Conservation (phyloP, 1,140 invertebrate species). For the Drosophila tropicalis region DNA sequence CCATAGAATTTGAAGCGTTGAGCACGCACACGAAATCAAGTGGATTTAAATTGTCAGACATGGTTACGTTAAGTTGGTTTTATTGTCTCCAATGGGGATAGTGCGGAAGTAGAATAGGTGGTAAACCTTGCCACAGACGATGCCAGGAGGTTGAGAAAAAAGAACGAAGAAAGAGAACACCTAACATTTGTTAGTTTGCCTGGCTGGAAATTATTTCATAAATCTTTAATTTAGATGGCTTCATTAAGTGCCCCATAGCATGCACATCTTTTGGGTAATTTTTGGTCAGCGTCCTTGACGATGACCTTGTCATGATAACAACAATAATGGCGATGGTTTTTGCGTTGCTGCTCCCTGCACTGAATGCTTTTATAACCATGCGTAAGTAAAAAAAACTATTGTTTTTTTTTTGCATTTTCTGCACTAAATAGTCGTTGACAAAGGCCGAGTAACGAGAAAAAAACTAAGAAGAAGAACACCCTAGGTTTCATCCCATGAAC, state of each 20-base stretch:
- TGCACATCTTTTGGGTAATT: background rate
- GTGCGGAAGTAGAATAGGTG: background rate
- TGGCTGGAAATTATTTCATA: conserved; percentile 60
- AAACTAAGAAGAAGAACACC: conserved; percentile 18
- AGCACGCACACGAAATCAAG: conserved; percentile 76
- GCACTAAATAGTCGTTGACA: conserved; percentile 74
- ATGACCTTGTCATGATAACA: conserved; percentile 58
- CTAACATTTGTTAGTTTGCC: conserved; percentile 8
- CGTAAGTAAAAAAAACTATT: conserved; percentile 53
- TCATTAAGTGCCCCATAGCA: conserved; percentile 52
- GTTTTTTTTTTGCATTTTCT: conserved; percentile 68
- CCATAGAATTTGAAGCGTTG: conserved; percentile 60
- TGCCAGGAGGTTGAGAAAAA: background rate
- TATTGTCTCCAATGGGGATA: conserved; percentile 23
- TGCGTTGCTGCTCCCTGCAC: conserved; percentile 19
- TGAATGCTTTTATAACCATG: conserved; percentile 48
- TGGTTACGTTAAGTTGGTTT: conserved; percentile 43
- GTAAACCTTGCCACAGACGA: background rate
- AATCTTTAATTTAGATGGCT: conserved; percentile 79
- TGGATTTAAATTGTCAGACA: conserved; percentile 71
- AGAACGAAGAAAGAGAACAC: too few relatives aligned
- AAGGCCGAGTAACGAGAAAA: conserved; percentile 37
- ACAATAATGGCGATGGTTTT: conserved; percentile 27
- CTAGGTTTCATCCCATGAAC: conserved; percentile 10
- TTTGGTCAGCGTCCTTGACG: conserved; percentile 52